Conservation (phyloP, 2,888 invertebrate species). For the Teleiodes luculella region DNA sequence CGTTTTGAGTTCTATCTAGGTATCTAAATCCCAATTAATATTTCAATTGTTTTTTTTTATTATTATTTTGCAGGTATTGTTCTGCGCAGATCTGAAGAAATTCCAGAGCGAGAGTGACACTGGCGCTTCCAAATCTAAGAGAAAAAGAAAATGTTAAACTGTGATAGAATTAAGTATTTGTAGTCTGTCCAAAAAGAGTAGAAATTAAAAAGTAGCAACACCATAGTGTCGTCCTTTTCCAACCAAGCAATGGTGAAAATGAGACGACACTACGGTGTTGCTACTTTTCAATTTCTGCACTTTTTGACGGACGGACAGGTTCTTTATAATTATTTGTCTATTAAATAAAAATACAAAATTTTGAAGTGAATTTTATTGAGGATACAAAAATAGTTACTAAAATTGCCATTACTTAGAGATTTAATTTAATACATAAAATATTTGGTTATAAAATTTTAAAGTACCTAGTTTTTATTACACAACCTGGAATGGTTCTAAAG, state of each 20-base stretch:
- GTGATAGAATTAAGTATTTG: not conserved
- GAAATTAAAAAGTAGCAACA: too few species aligned
- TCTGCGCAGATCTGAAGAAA: conserved; percentile 88
- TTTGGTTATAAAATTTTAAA: not conserved
- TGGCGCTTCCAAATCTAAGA: conserved; percentile 44
- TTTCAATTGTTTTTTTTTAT: too few species aligned
- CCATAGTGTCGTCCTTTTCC: too few species aligned
- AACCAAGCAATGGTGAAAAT: too few species aligned
- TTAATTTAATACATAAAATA: conserved; percentile 14
- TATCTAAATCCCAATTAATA: too few species aligned
- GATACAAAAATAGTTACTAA: not conserved
- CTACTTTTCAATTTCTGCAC: too few species aligned
- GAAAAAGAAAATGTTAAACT: conserved; percentile 37
- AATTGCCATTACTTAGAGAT: not conserved
- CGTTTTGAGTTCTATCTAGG: not conserved
- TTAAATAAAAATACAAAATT: not conserved
- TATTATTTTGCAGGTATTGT: conserved; percentile 80
- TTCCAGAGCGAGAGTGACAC: conserved; percentile 70
- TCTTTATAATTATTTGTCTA: not conserved
- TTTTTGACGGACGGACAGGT: not conserved
- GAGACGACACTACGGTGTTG: too few species aligned
- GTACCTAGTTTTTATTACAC: conserved; percentile 24
- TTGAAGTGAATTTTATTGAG: not conserved
- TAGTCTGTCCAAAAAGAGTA: too few species aligned
- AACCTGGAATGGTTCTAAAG: conserved; percentile 60